Percentiles rank a stretch among this genome's conserved stretches.
Conservation (phyloP, 2,797 vertebrate genomes). For the Chromobotia macracanthus region DNA sequence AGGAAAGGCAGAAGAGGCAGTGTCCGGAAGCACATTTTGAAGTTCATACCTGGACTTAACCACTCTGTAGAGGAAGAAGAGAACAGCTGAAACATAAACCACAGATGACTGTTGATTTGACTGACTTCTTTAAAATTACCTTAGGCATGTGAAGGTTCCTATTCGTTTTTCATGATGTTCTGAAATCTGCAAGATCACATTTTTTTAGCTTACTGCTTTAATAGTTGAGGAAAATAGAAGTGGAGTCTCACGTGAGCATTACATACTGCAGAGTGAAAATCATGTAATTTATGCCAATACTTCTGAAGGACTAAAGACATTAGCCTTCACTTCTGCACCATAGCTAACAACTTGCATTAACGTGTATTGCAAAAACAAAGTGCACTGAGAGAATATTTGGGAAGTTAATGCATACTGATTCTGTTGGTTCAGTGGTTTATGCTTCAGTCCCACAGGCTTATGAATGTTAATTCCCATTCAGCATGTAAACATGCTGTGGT, state of each 20-base stretch:
- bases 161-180: background rate
- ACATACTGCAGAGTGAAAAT: slow-evolving; percentile 8
- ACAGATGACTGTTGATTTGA: background rate
- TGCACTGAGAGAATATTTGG: background rate
- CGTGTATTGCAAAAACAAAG: background rate
- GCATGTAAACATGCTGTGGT: background rate
- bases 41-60: slow-evolving; percentile 89
- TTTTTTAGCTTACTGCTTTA: background rate
- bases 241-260: slow-evolving; percentile 53
- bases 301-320: background rate
- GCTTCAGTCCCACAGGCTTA: background rate
- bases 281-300: background rate
- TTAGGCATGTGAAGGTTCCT: background rate
- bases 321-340: background rate
- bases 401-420: background rate
- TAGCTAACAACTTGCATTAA: slow-evolving; percentile 27
- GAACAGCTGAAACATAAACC: slow-evolving; percentile 34
- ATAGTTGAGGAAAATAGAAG: slow-evolving; percentile 10
- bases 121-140: background rate
- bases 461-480: too few species aligned
- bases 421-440: background rate
- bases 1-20: slow-evolving; percentile 80
- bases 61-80: slow-evolving; percentile 88
- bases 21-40: slow-evolving; percentile 86
- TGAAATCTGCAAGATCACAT: slow-evolving; percentile 13